Conservation (phyloP, 2,888 invertebrate species). For the Cheilosia variabilis region DNA sequence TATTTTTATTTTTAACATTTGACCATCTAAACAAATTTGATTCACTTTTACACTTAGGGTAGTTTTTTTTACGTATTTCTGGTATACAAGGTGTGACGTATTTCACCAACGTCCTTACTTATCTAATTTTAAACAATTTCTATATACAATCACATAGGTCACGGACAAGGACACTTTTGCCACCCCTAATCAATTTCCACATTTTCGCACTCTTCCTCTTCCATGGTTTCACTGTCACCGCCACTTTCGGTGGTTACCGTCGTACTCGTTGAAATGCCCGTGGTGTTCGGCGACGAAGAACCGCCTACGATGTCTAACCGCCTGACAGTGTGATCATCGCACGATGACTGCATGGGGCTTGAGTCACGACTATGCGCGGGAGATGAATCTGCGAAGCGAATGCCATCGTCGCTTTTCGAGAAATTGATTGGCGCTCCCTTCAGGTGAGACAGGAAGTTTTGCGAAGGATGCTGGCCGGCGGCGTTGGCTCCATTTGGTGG, state of each 20-base stretch:
- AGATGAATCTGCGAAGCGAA: slow-evolving; percentile 55
- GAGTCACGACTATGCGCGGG: slow-evolving; percentile 67
- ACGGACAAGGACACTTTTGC: neutral
- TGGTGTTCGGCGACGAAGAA: slow-evolving; percentile 51
- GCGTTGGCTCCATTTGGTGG: slow-evolving; percentile 78
- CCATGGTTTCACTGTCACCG: slow-evolving; percentile 77
- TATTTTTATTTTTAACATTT: slow-evolving; percentile 39
- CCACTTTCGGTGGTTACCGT: slow-evolving; percentile 54
- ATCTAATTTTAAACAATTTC: slow-evolving; percentile 3
- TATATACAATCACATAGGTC: slow-evolving; percentile 66
- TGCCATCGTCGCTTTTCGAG: slow-evolving; percentile 54
- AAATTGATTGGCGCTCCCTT: slow-evolving; percentile 71
- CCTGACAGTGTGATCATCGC: slow-evolving; percentile 53
- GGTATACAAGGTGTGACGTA: slow-evolving; percentile 55
- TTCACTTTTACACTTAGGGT: slow-evolving; percentile 56
- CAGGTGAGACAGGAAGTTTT: slow-evolving; percentile 74
- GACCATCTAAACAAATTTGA: slow-evolving; percentile 29
- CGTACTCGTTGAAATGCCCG: slow-evolving; percentile 33
- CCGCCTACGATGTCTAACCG: slow-evolving; percentile 60
- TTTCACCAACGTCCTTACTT: neutral
- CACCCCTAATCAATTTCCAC: slow-evolving; percentile 82
- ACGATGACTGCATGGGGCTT: slow-evolving; percentile 58
- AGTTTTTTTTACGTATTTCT: slow-evolving; percentile 58
- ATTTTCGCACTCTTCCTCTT: slow-evolving; percentile 83
- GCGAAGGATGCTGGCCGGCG: slow-evolving; percentile 54